These are phyloP conservation scores for Rallus limicola DNA, from an alignment of 2,113 vertebrate genomes.

Conservation along the genomic window DNA sequence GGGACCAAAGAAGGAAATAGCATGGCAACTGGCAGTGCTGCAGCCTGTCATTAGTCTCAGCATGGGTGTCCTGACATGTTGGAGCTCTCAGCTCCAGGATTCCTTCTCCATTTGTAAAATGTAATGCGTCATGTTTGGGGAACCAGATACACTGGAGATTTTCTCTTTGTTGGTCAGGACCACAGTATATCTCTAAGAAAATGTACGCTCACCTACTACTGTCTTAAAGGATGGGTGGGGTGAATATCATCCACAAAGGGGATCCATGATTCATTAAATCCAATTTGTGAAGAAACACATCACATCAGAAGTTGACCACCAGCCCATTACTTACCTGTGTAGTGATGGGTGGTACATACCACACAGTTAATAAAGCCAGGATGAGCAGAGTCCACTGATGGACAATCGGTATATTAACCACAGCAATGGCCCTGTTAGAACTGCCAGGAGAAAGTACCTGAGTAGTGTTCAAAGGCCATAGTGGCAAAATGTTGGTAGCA, in stretches of 20 bases:
- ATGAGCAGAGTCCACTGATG: background rate
- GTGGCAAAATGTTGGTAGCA: background rate
- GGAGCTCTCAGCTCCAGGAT: background rate
- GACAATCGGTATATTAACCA: background rate
- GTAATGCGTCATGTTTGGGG: background rate
- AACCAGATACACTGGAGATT: background rate
- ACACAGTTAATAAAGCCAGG: background rate
- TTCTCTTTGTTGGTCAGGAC: background rate
- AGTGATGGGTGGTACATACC: background rate
- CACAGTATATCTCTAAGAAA: background rate
- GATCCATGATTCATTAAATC: background rate
- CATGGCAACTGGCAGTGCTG: background rate
- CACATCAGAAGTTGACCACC: background rate
- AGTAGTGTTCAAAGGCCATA: background rate
- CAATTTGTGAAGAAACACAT: background rate
- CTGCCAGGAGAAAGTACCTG: background rate
- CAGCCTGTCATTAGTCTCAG: background rate
- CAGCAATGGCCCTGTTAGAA: background rate
- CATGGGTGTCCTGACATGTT: background rate
- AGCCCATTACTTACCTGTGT: background rate
- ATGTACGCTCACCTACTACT: background rate
- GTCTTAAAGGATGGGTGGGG: background rate
- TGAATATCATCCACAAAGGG: background rate
- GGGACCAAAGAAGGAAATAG: background rate
- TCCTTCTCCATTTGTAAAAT: background rate